Evolutionary conservation across 1,140 invertebrate genomes (phyloP).

Genomic region (Drosophila pectinifera): DNA sequence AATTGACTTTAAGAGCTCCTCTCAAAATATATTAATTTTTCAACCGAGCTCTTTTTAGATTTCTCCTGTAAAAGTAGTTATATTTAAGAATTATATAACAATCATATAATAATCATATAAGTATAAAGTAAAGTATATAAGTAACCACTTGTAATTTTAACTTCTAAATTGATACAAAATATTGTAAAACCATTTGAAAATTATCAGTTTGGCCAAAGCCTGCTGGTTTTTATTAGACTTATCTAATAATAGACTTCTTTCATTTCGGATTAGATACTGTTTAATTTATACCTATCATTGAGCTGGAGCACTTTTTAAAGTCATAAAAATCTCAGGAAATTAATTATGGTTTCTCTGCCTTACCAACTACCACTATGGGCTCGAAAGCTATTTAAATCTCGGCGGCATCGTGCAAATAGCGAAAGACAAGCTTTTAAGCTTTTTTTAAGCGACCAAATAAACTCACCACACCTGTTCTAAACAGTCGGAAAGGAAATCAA

Average conservation of each 20-base stretch:
- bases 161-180: background rate
- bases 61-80: background rate
- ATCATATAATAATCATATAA: too few relatives aligned
- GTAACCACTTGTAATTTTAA: background rate
- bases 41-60: background rate
- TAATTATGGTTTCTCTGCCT: background rate
- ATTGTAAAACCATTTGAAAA: background rate
- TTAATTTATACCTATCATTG: background rate
- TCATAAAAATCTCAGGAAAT: background rate
- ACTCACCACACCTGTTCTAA: constrained; percentile 25
- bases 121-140: too few relatives aligned
- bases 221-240: background rate
- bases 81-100: background rate
- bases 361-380: background rate
- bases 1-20: too few relatives aligned
- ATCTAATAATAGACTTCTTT: background rate
- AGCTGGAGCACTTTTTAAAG: background rate
- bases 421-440: constrained; percentile 31
- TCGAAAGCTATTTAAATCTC: constrained; percentile 12
- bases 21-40: too few relatives aligned
- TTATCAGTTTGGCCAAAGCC: background rate
- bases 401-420: background rate
- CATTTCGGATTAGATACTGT: background rate
- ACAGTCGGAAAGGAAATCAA: background rate
- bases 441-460: background rate